phyloP scores from a whole-genome alignment of 2,888 invertebrate genomes.

The Pyralis farinalis region DNA sequence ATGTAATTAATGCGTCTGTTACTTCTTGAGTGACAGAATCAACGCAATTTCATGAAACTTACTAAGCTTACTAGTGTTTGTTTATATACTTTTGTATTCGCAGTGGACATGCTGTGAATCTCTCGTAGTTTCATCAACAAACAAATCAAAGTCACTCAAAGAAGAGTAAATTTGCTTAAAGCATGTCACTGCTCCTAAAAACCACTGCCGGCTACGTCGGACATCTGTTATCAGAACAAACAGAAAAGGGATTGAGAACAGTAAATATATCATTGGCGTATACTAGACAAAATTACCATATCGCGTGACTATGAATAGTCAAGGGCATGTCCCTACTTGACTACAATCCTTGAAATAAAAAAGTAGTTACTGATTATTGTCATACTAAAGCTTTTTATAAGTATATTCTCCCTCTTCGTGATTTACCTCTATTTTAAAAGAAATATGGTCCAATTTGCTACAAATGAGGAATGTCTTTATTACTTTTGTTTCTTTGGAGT shows the following conservation, averaged over 20 bases:
- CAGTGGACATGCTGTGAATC: no score
- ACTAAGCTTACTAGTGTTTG: no score
- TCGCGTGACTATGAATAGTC: conserved; percentile 27
- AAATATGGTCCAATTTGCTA: background rate
- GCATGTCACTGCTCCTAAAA: no score
- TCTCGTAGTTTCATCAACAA: no score
- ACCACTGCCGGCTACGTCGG: no score
- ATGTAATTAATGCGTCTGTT: background rate
- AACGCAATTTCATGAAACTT: no score
- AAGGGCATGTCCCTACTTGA: conserved; percentile 18
- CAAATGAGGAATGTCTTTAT: background rate
- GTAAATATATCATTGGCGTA: background rate
- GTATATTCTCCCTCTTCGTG: background rate
- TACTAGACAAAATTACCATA: conserved; percentile 15
- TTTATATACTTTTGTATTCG: no score
- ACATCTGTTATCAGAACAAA: no score
- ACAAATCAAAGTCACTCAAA: no score
- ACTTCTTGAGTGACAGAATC: no score
- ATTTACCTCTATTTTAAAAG: background rate
- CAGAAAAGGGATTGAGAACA: background rate
- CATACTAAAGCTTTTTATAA: background rate
- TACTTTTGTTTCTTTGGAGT: background rate
- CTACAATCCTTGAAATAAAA: background rate
- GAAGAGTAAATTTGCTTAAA: no score
- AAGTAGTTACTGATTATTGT: background rate